Evolutionary conservation across 2,888 invertebrate genomes (phyloP), one percentile per base, ranked within the genome.

Genomic region (Cylindroiulus punctatus): DNA sequence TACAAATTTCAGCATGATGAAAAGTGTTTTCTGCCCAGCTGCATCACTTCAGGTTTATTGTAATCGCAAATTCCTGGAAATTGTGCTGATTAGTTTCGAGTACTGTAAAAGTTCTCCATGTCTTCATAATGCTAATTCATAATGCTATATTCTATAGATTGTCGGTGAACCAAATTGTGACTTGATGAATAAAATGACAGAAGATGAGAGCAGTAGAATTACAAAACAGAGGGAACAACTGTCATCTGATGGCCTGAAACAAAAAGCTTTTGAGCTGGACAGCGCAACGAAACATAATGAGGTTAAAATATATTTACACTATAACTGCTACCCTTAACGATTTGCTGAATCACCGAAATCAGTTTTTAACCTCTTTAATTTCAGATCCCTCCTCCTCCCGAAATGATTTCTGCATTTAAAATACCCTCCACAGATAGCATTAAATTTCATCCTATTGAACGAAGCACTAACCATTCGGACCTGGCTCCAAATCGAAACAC

Each of bases 241-340:
- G 3, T 95, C 96, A 0, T 92, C 93, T 86, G 92, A 92, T 0
- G 97, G 97, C 0, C 91, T 97, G 30, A 92, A 92, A 85, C 90
- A 93, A 87, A 95, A 94, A 90, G 93, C 91, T 0, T 91, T 92
- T 87, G 90, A 92, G 40, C 90, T 97, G 30, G 92, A 93, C 86
- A 92, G 93, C 84, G 96, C 97, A 0, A 93, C 95, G 89, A 93
- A 93, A 85, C 93, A 93, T 88, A 97, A 97, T 91, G 95, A 96
- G 91, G 95, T 95, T 90, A 88, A 81, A 85, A 76, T 81, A 87
- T 85, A 22, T 44, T 47, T 19, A 57, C 36, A n/a, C 42, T 82
- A 42, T 36, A 57, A 32, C 32, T 85, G 42, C 40, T 87, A 22
- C 26, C 26, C 32, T 84, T 87, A 84, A 85, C 30, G 8, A 44